These are phyloP conservation scores for Oxystoma pomonae DNA, from an alignment of 2,888 invertebrate genomes.

Conservation along the genomic window DNA sequence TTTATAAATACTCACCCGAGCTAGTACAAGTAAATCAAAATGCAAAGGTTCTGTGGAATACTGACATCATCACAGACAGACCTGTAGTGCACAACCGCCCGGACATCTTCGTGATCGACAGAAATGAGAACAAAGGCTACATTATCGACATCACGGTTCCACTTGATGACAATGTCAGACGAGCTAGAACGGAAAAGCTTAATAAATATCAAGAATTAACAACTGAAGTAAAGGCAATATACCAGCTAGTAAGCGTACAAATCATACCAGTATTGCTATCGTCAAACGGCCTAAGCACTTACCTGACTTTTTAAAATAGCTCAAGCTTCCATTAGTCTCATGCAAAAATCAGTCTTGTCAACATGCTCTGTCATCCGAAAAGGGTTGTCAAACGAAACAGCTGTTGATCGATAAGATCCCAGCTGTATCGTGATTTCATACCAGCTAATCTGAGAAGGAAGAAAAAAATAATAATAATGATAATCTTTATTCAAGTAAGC, in stretches of 20 bases:
- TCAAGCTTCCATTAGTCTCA: neutral
- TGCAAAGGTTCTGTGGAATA: neutral
- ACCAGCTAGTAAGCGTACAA: neutral
- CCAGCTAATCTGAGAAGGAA: neutral
- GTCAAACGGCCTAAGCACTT: neutral
- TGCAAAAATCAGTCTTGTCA: neutral
- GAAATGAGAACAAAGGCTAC: neutral
- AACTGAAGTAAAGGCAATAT: neutral
- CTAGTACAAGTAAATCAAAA: neutral
- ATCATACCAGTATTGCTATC: neutral
- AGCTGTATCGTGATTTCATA: neutral
- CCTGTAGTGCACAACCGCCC: neutral
- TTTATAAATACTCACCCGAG: neutral
- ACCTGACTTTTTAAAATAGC: too few relatives aligned
- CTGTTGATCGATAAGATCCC: constrained; percentile 1
- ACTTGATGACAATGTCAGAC: neutral
- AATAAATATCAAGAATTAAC: constrained; percentile 1
- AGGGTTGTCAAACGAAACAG: neutral
- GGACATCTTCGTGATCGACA: neutral
- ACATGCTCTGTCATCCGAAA: neutral
- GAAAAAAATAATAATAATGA: neutral
- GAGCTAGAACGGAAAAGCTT: neutral
- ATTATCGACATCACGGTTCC: neutral
- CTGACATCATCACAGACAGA: neutral
- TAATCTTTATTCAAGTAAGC: too few relatives aligned